phyloP scores from a whole-genome alignment of 92 coral and sea anemone genomes.

The Heteractis magnifica region DNA sequence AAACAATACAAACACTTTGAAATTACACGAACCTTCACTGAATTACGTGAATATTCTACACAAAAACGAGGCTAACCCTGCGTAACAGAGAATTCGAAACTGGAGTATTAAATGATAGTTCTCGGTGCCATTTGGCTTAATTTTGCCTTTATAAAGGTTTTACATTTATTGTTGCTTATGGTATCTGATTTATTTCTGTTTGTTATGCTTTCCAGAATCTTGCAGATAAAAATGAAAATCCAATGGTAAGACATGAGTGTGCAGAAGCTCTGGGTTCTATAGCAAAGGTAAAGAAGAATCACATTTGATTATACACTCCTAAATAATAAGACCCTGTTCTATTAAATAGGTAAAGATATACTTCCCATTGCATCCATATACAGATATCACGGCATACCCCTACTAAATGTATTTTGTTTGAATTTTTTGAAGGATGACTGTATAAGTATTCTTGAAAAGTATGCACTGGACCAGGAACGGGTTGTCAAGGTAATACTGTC shows the following conservation, averaged over 20 bases:
- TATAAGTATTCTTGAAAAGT: slow-evolving; percentile 66
- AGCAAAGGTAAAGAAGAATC: slow-evolving; percentile 69
- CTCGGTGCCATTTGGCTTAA: no score
- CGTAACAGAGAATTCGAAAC: no score
- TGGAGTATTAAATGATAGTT: no score
- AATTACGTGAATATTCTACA: no score
- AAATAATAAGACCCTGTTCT: no score
- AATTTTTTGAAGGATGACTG: slow-evolving; percentile 64
- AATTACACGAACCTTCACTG: no score
- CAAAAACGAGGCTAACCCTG: no score
- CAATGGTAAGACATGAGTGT: slow-evolving; percentile 99
- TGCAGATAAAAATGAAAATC: slow-evolving; percentile 75
- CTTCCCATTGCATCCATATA: neutral
- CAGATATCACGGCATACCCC: neutral
- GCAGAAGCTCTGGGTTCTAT: slow-evolving; percentile 99
- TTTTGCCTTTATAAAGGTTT: no score
- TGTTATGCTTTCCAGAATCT: slow-evolving; percentile 59
- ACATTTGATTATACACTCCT: no score
- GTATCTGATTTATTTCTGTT: neutral
- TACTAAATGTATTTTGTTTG: neutral
- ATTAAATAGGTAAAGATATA: no score
- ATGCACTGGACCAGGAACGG: slow-evolving; percentile 66
- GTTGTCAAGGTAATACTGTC: slow-evolving; percentile 66
- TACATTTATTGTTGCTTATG: neutral
- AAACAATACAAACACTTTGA: no score